Conservation (phyloP, 2,888 invertebrate genomes). For the Synanthedon tipuliformis region DNA sequence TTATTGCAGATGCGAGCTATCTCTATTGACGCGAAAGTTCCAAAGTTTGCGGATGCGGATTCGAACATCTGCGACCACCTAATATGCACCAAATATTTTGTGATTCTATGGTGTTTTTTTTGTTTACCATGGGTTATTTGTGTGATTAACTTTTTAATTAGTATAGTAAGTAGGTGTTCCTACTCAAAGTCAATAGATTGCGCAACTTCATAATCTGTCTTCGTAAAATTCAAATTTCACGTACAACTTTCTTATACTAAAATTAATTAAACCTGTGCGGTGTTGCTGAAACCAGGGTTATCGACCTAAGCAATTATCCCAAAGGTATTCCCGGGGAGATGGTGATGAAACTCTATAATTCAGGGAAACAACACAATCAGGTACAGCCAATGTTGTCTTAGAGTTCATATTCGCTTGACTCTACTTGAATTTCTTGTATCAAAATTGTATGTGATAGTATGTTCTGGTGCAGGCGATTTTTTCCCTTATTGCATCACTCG, state of each 20-base stretch:
- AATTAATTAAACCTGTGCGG: not conserved
- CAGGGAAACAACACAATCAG: slow-evolving; percentile 5
- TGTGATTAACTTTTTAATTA: no score
- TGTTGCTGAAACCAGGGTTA: not conserved
- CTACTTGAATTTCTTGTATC: not conserved
- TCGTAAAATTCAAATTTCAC: not conserved
- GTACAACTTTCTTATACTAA: not conserved
- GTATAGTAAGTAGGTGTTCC: no score
- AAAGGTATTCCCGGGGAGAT: slow-evolving; percentile 1
- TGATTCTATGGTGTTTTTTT: no score
- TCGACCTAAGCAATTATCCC: not conserved
- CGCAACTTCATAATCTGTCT: no score
- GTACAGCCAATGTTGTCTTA: not conserved
- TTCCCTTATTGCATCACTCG: not conserved
- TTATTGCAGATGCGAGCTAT: no score
- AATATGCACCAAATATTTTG: no score
- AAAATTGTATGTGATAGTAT: not conserved
- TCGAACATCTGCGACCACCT: no score
- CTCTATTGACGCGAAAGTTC: no score
- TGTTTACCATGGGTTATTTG: no score
- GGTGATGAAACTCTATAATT: slow-evolving; percentile 9
- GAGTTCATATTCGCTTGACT: not conserved
- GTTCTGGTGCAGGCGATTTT: not conserved
- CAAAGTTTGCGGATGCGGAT: no score
- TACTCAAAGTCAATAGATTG: no score